Evolutionary conservation across 2,797 vertebrate genomes (phyloP), one percentile per base, ranked within the genome.

Genomic region (Paguma larvata): DNA sequence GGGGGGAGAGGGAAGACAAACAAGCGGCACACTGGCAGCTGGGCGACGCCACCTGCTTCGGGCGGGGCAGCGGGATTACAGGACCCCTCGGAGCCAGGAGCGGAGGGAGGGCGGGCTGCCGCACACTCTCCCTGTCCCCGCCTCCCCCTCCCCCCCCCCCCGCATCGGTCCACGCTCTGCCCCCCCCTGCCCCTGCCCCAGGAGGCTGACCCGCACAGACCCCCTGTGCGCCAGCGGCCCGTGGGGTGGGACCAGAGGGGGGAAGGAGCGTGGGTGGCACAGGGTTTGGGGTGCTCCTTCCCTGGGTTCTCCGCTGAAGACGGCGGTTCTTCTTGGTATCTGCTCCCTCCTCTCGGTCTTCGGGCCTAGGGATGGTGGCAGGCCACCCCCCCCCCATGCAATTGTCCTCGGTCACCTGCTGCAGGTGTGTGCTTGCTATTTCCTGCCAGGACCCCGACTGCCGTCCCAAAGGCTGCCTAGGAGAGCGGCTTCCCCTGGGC

Each of bases 211-310:
- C 46, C 34, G n/a, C 41, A 25, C 3, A 15, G 78, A 75, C 6
- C 21, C 73, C 53, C 32, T 68, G 11, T 19, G 25, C 48, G 14
- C 80, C 6, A 30, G 73, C 9, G 9, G 12, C 77, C 15, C 30
- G 2, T 6, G 41, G 84, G 73, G 38, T 70, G 15, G 4, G 15
- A 46, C 6, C 21, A 34, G 48, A 1, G 46, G 51, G 32, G 46
- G 46, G 27, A 78, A 13, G 0, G 48, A n/a, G 25, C 8, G 19
- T 1, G 0, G 67, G 75, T 3, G 14, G 4, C 7, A 0, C 2
- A 3, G 56, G 41, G 65, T 23, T 6, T 25, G 11, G 82, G 21
- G 32, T 4, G 51, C 21, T 59, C 51, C 14, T 51, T 38, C 30
- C 9, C 77, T 72, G 25, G 4, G 9, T 44, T 18, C 15, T 53